Base-by-base conservation (phyloP, 2,888 invertebrate species). In the Micoletzkya japonica region DNA sequence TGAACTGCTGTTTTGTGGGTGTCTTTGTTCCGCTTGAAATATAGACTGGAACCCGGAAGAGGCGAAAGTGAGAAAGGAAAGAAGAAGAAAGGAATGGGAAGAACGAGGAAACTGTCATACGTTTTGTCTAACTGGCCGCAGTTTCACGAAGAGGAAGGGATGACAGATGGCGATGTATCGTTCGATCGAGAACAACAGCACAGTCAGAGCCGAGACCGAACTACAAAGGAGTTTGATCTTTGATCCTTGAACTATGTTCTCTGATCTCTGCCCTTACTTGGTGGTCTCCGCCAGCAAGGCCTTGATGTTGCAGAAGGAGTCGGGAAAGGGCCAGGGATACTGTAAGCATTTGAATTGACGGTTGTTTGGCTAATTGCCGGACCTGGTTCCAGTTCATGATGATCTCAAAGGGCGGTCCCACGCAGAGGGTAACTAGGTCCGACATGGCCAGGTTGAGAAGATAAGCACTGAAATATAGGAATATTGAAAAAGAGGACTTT, bases 161-260 rank as follows among this genome's bases (percentile, higher is more conserved):
- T 79, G 79, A 61, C 79, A 79, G 14, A 81, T 73, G 20, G 78
- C 81, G n/a, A 81, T 72, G 54, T 81, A 81, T 28, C 80, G 75
- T 68, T 81, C 80, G 28, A 79, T 74, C 2, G 78, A 76, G 56
- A 81, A 81, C 24, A 78, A 58, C 3, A 79, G 61, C 60, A 81
- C 78, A 0, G 80, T 81, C 52, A 79, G 56, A 24, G 77, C 76
- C 0, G 80, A 78, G 0, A 81, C 80, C 2, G 78, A 78, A 54
- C 78, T 78, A 70, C 50, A 77, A 72, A 58, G 52, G 49, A 28
- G 32, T 32, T 39, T 39, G 57, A 49, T 58, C 32, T 49, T 39
- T 2, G 17, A 36, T 4, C n/a, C 52, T 17, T 37, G 52, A 39
- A 28, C 30, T 37, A 4, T 28, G 3, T 4, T 24, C n/a, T n/a